Conservation (phyloP, 2,888 invertebrate species). For the Byasa hedistus region DNA sequence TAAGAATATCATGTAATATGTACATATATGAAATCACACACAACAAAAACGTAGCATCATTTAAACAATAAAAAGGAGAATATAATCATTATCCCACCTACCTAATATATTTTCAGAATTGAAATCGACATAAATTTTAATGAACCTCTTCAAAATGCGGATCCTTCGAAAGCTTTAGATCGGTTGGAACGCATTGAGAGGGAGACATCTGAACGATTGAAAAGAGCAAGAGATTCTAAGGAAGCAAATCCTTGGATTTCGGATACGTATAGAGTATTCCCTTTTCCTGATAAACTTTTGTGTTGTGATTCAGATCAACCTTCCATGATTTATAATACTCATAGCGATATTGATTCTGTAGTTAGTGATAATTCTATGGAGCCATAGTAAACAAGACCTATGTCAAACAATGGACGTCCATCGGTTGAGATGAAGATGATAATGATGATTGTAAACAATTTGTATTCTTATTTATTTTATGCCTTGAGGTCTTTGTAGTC, state of each 20-base stretch:
- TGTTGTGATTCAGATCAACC: constrained; percentile 1
- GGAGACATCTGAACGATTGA: constrained; percentile 61
- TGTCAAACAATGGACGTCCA: too few species aligned
- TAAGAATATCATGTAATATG: background rate
- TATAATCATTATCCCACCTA: background rate
- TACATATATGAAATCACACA: background rate
- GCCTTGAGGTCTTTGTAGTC: too few species aligned
- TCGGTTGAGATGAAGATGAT: too few species aligned
- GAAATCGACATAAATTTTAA: constrained; percentile 66
- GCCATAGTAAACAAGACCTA: background rate
- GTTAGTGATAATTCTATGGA: constrained; percentile 4
- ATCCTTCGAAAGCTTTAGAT: constrained; percentile 61
- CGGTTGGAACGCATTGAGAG: constrained; percentile 67
- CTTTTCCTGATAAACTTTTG: background rate
- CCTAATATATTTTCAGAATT: constrained; percentile 48
- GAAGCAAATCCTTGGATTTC: constrained; percentile 15
- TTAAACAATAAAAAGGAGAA: background rate
- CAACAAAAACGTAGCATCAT: background rate
- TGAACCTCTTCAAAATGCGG: constrained; percentile 49
- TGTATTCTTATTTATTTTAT: too few species aligned
- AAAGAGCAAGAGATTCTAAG: constrained; percentile 35
- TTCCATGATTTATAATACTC: constrained; percentile 5
- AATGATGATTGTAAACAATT: too few species aligned
- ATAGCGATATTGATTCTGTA: constrained; percentile 25
- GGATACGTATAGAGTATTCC: background rate